phyloP scores from a whole-genome alignment of 1,140 invertebrate genomes.

The Whitmania pigra region DNA sequence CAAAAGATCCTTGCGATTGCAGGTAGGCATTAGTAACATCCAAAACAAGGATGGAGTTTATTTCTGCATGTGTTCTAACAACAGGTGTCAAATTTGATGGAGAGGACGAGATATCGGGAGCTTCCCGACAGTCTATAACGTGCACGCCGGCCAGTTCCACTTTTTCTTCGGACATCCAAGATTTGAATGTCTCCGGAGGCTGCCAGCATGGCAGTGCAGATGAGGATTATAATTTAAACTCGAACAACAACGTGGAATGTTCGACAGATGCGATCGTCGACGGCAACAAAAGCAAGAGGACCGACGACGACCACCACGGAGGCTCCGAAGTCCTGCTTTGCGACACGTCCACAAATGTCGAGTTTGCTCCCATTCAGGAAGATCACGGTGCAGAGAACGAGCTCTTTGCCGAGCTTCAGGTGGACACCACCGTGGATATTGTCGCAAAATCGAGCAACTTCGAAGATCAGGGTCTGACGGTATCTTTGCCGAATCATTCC shows the following conservation, averaged over 20 bases:
- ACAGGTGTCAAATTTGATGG: constrained; percentile 4
- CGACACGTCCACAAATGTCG: not conserved
- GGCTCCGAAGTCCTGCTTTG: constrained; percentile 4
- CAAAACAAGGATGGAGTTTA: not conserved
- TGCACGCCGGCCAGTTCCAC: not conserved
- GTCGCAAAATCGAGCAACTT: not conserved
- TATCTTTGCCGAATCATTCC: not conserved
- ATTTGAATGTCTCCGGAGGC: constrained; percentile 5
- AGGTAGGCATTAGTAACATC: not conserved
- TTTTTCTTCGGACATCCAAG: constrained; percentile 7
- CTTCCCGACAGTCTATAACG: not conserved
- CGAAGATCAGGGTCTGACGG: not conserved
- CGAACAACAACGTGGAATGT: constrained; percentile 11
- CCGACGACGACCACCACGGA: not conserved
- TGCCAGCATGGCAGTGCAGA: not conserved
- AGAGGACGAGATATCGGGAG: not conserved
- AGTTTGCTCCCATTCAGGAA: not conserved
- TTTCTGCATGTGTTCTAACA: not conserved
- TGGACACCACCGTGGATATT: constrained; percentile 6
- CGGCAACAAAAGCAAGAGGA: not conserved
- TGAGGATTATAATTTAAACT: constrained; percentile 6
- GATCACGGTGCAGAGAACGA: not conserved
- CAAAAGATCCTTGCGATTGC: constrained; percentile 4
- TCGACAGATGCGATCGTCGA: not conserved
- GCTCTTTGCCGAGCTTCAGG: not conserved